Conservation (phyloP, 2,113 vertebrate species). For the Cariama cristata region DNA sequence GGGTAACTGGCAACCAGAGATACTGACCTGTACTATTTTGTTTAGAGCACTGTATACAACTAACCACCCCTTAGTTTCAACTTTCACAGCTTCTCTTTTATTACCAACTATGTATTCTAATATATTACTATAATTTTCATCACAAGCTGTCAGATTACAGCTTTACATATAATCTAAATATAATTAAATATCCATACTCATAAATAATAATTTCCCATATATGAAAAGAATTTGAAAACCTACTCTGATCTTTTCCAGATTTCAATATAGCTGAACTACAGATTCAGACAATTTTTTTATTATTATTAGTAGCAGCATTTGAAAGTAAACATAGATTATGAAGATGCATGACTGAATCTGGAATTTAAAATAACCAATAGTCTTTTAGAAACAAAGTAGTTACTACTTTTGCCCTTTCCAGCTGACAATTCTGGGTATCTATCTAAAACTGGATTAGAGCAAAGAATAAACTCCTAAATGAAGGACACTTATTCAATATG, state of each 20-base stretch:
- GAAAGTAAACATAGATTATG: neutral
- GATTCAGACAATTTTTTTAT: neutral
- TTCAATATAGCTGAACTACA: neutral
- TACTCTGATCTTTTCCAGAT: neutral
- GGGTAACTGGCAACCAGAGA: neutral
- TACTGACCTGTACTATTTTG: neutral
- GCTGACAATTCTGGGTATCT: neutral
- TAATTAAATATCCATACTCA: neutral
- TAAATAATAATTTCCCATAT: neutral
- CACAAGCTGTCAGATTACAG: neutral
- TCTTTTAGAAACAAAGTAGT: neutral
- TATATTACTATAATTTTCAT: neutral
- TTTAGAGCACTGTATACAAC: neutral
- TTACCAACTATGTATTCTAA: neutral
- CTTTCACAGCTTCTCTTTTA: neutral
- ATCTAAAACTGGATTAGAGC: neutral
- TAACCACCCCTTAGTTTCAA: neutral
- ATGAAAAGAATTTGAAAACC: neutral
- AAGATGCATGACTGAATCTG: neutral
- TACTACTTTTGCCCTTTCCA: neutral
- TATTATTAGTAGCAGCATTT: neutral
- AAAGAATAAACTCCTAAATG: neutral
- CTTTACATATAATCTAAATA: neutral
- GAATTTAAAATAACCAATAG: neutral
- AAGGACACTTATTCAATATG: neutral